phyloP scores from a whole-genome alignment of 2,888 invertebrate genomes.

The Blastobasis lacticolella region DNA sequence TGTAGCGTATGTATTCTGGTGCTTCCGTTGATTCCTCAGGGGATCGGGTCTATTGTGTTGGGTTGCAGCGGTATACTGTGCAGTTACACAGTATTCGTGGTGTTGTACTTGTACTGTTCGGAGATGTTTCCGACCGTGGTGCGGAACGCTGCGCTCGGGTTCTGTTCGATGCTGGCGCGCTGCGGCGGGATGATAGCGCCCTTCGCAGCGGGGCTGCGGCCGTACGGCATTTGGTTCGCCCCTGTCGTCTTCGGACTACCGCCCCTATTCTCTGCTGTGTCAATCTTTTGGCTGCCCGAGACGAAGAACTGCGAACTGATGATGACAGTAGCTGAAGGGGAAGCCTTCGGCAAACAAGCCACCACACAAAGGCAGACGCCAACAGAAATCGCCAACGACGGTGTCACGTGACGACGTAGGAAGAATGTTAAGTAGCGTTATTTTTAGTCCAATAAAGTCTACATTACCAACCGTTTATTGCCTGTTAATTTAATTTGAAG shows the following conservation, averaged over 20 bases:
- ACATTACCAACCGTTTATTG: too few species aligned
- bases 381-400: too few species aligned
- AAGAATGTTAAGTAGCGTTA: too few species aligned
- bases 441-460: too few species aligned
- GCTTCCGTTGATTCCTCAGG: conserved; percentile 72
- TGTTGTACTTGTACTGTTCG: conserved; percentile 86
- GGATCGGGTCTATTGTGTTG: conserved; percentile 65
- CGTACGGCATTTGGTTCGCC: conserved; percentile 76
- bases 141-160: conserved; percentile 87
- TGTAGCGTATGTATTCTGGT: conserved; percentile 75
- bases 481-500: too few species aligned
- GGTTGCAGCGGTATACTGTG: conserved; percentile 84
- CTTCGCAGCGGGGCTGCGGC: conserved; percentile 78
- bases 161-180: conserved; percentile 88
- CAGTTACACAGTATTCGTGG: conserved; percentile 84
- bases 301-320: conserved; percentile 82
- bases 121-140: conserved; percentile 92
- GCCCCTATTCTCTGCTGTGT: conserved; percentile 76
- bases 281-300: conserved; percentile 82
- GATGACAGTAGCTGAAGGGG: conserved; percentile 85
- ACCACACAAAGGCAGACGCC: conserved; percentile 5
- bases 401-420: too few species aligned
- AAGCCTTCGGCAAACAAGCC: conserved; percentile 48
- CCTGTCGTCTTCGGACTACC: conserved; percentile 81
- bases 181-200: conserved; percentile 89